Base-by-base conservation (phyloP, 2,888 invertebrate species). In the Hydroisotoma schaefferi region DNA sequence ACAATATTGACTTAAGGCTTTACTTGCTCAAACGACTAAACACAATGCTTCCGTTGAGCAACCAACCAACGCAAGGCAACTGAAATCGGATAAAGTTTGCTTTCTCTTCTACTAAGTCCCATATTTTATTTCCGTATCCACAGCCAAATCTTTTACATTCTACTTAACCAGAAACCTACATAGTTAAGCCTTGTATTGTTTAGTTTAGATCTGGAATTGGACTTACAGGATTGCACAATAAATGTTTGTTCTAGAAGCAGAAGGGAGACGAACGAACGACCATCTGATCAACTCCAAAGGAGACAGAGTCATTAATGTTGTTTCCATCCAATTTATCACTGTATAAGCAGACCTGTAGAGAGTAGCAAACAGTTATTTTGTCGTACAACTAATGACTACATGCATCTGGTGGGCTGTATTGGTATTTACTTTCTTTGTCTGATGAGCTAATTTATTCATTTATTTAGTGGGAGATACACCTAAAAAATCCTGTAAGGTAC, bases 381-480 rank as follows among this genome's bases (percentile, higher is more conserved):
- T 37, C 18, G 37, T 27, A 52, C 52, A 52, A 29, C 52, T 52
- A 52, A 52, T 27, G 28, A 40, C 15, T 40, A 20, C 28, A 27
- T 49, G 49, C 49, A 49, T 49, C 49, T 49, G 49, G 28, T 6
- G 26, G 28, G 15, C 5, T 29, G 15, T 27, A 8, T 4, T 40
- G 40, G 40, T 40, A 40, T 28, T 28, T 49, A 18, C 28, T 12
- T 18, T 20, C 10, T 10, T 15, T 49, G 28, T 49, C 49, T 29
- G 28, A 49, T 49, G 10, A 29, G 27, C 18, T 49, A 28, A 49
- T 49, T 49, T 49, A 49, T 49, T 49, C 49, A 49, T 49, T 49
- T 49, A 49, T 49, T 49, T 49, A 49, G 29, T 15, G 28, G 20
- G 28, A 28, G 2, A 27, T 46, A 23, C 49, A 6, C 6, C n/a